phyloP scores from a whole-genome alignment of 2,888 invertebrate species.

The Callyntrura guangdongensis region DNA sequence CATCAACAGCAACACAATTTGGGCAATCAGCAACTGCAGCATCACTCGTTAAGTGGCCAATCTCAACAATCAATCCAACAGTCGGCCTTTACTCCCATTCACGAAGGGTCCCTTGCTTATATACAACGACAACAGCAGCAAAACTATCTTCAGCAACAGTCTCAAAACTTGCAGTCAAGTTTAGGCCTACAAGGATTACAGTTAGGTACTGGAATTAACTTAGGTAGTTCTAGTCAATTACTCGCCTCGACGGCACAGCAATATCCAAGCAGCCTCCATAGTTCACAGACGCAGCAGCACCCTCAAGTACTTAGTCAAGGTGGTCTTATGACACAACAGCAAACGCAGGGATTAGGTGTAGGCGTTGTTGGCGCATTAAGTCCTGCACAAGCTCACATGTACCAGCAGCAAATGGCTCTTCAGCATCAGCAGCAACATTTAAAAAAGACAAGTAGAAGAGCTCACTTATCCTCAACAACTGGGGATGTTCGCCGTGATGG shows the following conservation, averaged over 20 bases:
- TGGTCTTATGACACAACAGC: slow-evolving; percentile 82
- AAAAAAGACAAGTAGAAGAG: slow-evolving; percentile 86
- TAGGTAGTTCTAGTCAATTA: slow-evolving; percentile 80
- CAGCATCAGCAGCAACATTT: slow-evolving; percentile 86
- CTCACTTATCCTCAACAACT: slow-evolving; percentile 77
- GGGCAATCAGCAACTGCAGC: slow-evolving; percentile 82
- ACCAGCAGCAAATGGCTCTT: slow-evolving; percentile 86
- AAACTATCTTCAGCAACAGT: slow-evolving; percentile 79
- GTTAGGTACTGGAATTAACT: slow-evolving; percentile 70
- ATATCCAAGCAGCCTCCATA: slow-evolving; percentile 74
- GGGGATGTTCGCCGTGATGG: slow-evolving; percentile 81
- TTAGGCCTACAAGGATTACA: slow-evolving; percentile 76
- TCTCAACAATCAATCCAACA: slow-evolving; percentile 85
- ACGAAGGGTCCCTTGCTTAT: slow-evolving; percentile 83
- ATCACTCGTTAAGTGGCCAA: slow-evolving; percentile 84
- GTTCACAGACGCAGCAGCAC: slow-evolving; percentile 73
- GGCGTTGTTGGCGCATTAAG: slow-evolving; percentile 84
- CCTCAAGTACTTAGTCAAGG: slow-evolving; percentile 83
- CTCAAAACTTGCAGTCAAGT: slow-evolving; percentile 74
- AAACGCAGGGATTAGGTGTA: slow-evolving; percentile 79
- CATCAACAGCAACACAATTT: slow-evolving; percentile 69
- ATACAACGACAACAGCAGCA: slow-evolving; percentile 84
- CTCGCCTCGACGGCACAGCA: slow-evolving; percentile 80
- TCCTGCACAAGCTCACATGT: slow-evolving; percentile 85
- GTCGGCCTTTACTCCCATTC: slow-evolving; percentile 84